phyloP scores from a whole-genome alignment of 2,888 invertebrate species.

The Nemotelus pantherinus region DNA sequence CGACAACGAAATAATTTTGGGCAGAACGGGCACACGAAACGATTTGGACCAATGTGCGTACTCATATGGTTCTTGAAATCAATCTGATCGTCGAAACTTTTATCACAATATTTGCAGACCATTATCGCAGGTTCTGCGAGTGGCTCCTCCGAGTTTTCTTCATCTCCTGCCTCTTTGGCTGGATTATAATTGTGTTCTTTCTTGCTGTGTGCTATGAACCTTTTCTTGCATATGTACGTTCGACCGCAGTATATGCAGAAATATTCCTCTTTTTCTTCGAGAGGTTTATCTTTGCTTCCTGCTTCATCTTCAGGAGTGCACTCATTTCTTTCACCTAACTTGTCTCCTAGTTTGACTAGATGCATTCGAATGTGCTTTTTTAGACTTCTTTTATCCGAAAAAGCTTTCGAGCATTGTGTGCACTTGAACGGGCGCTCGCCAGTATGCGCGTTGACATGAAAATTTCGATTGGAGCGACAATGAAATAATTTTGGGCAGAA shows the following conservation, averaged over 20 bases:
- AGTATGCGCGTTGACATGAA: slow-evolving; percentile 17
- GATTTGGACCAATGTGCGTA: neutral
- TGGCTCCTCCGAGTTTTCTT: neutral
- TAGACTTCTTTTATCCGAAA: slow-evolving; percentile 37
- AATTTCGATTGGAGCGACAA: neutral
- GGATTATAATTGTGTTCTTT: neutral
- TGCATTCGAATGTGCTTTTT: slow-evolving; percentile 27
- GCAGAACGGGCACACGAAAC: neutral
- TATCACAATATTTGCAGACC: slow-evolving; percentile 1
- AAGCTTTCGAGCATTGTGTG: slow-evolving; percentile 37
- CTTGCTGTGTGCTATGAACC: neutral
- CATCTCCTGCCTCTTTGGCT: neutral
- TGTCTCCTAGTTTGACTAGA: neutral
- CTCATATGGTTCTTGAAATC: neutral
- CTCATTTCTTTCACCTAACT: no score
- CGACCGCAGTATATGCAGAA: neutral
- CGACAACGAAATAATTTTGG: neutral
- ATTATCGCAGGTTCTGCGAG: neutral
- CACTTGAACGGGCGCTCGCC: slow-evolving; percentile 36
- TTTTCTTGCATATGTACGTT: neutral
- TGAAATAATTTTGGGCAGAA: slow-evolving; percentile 25
- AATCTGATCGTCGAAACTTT: neutral
- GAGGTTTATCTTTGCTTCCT: no score
- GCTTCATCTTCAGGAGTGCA: no score
- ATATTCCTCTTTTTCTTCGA: neutral